Conservation (phyloP, 1,140 invertebrate species). For the Chymomyza costata region DNA sequence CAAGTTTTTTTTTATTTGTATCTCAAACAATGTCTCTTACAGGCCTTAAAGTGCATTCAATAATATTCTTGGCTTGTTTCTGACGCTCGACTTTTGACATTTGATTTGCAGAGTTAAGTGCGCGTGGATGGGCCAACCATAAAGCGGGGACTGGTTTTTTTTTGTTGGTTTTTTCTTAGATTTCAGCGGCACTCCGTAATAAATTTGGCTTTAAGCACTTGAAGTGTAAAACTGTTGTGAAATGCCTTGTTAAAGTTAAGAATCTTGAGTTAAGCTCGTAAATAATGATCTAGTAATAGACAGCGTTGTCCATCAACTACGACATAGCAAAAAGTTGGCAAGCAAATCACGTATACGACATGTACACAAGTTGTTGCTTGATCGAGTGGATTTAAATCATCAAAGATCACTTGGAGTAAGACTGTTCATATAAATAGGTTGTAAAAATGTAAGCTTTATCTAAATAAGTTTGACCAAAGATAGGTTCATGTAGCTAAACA, state of each 20-base stretch:
- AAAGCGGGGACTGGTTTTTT: constrained; percentile 40
- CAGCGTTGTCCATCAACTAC: constrained; percentile 31
- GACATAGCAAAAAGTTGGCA: constrained; percentile 47
- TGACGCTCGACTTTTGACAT: constrained; percentile 64
- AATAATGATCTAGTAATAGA: constrained; percentile 60
- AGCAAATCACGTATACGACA: constrained; percentile 64
- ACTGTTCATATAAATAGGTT: too few species aligned
- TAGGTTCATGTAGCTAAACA: too few species aligned
- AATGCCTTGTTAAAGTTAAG: constrained; percentile 55
- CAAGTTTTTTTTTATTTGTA: too few species aligned
- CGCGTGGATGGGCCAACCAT: neutral
- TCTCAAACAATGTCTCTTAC: too few species aligned
- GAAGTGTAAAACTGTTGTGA: constrained; percentile 50
- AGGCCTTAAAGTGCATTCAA: too few species aligned
- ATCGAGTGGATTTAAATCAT: too few species aligned
- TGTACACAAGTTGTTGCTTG: too few species aligned
- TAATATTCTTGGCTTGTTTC: too few species aligned
- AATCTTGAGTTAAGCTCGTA: constrained; percentile 70
- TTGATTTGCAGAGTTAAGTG: constrained; percentile 4
- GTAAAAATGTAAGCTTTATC: too few species aligned
- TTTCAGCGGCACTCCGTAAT: constrained; percentile 47
- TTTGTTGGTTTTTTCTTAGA: too few species aligned
- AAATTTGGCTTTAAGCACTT: constrained; percentile 59
- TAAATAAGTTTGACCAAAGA: too few species aligned
- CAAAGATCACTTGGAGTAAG: too few species aligned